A percentile compares a stretch with the other conserved stretches of the same genome.
phyloP scores from a whole-genome alignment of 1,140 invertebrate genomes.

The Thaumatotibia leucotreta region DNA sequence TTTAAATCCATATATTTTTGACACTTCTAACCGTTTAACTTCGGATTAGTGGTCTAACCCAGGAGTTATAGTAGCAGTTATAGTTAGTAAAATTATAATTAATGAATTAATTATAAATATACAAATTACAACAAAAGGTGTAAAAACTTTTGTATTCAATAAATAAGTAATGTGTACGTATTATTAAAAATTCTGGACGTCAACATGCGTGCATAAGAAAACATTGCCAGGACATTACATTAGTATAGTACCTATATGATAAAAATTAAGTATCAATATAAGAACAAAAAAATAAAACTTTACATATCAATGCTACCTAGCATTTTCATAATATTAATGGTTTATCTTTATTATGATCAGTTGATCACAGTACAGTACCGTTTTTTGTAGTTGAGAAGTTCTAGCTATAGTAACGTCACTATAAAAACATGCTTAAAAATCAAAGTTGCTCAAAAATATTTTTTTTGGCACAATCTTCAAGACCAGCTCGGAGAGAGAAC shows the following conservation, averaged over 20 bases:
- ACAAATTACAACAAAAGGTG: background rate
- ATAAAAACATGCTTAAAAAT: background rate
- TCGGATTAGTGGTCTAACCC: too few species aligned
- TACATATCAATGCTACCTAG: too few species aligned
- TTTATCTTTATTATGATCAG: too few species aligned
- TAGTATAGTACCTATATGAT: too few species aligned
- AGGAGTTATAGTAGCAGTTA: too few species aligned
- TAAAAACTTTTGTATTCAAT: conserved; percentile 13
- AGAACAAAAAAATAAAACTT: too few species aligned
- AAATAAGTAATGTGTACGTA: background rate
- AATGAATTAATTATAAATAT: background rate
- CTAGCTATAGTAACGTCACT: background rate
- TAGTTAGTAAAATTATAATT: background rate
- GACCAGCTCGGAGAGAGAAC: background rate
- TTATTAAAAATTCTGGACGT: background rate
- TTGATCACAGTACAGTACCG: too few species aligned
- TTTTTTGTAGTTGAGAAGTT: too few species aligned
- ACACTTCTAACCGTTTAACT: too few species aligned
- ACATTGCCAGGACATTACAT: background rate
- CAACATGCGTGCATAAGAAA: background rate
- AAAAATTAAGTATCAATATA: too few species aligned
- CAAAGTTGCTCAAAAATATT: background rate
- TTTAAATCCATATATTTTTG: too few species aligned
- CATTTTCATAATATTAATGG: too few species aligned
- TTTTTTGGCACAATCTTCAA: background rate